Evolutionary conservation across 2,888 invertebrate species (phyloP).

Genomic region (Choristoneura rosaceana): DNA sequence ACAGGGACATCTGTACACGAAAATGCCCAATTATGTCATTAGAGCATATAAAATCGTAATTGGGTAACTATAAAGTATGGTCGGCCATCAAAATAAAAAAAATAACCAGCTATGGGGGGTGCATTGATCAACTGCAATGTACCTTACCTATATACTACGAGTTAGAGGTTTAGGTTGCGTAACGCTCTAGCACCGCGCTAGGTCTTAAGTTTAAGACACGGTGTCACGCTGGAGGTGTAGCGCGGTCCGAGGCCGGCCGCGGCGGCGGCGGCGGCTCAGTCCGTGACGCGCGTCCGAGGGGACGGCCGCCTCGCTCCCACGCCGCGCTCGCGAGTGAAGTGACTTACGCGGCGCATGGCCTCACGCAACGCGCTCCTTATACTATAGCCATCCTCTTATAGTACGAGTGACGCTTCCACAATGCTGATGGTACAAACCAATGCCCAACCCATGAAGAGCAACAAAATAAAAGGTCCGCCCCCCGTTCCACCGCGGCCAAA

Average conservation of each 20-base stretch:
- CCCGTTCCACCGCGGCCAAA: slow-evolving; percentile 93
- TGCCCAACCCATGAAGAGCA: slow-evolving; percentile 83
- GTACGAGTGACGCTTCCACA: slow-evolving; percentile 78
- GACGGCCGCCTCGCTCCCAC: slow-evolving; percentile 60
- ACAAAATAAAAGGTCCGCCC: slow-evolving; percentile 87
- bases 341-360: slow-evolving; percentile 58
- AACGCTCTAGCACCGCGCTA: slow-evolving; percentile 14
- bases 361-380: slow-evolving; percentile 73
- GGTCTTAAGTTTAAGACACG: slow-evolving; percentile 20
- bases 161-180: slow-evolving; percentile 4
- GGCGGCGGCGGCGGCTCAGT: slow-evolving; percentile 56
- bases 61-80: neutral
- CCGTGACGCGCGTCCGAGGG: slow-evolving; percentile 70
- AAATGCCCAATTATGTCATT: too few species aligned
- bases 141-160: too few species aligned
- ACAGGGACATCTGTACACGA: too few species aligned
- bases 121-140: neutral
- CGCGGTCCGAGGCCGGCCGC: slow-evolving; percentile 44
- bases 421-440: slow-evolving; percentile 86
- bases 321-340: slow-evolving; percentile 67
- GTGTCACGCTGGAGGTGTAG: slow-evolving; percentile 34
- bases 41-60: neutral
- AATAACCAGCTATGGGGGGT: neutral
- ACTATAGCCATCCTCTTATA: slow-evolving; percentile 80
- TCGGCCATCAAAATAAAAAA: too few species aligned